Conservation (phyloP, 64 coral and sea anemone genomes). For the Montipora sp. region DNA sequence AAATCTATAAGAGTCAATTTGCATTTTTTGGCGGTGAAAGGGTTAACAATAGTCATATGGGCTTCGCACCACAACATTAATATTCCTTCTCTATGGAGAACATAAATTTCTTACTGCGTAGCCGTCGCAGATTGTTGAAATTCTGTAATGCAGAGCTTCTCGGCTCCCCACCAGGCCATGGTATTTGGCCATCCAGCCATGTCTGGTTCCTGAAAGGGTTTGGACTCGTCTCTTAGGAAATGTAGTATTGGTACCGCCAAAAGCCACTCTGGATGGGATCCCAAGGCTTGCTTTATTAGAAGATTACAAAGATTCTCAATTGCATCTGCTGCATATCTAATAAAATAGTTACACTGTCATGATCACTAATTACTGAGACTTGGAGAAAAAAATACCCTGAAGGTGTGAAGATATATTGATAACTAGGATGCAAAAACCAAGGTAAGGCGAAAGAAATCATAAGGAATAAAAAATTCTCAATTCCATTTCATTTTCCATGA, state of each 20-base stretch:
- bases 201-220: constrained; percentile 60
- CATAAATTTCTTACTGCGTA: not conserved
- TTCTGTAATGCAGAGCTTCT: not conserved
- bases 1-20: too few relatives aligned
- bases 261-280: constrained; percentile 4
- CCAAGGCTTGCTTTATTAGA: not conserved
- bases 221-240: constrained; percentile 44
- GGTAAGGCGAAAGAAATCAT: too few relatives aligned
- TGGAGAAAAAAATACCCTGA: too few relatives aligned
- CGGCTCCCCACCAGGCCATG: not conserved
- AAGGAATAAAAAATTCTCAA: too few relatives aligned
- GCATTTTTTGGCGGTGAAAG: too few relatives aligned
- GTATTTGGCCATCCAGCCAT: not conserved
- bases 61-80: not conserved
- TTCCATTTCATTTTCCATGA: too few relatives aligned
- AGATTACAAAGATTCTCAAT: constrained; percentile 9
- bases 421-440: too few relatives aligned
- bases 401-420: too few relatives aligned
- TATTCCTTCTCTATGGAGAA: not conserved
- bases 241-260: constrained; percentile 62
- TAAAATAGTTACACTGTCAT: not conserved
- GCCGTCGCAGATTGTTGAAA: not conserved
- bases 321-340: not conserved
- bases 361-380: too few relatives aligned
- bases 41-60: not conserved